phyloP scores from a whole-genome alignment of 2,797 vertebrate species.

The Pygocentrus nattereri region DNA sequence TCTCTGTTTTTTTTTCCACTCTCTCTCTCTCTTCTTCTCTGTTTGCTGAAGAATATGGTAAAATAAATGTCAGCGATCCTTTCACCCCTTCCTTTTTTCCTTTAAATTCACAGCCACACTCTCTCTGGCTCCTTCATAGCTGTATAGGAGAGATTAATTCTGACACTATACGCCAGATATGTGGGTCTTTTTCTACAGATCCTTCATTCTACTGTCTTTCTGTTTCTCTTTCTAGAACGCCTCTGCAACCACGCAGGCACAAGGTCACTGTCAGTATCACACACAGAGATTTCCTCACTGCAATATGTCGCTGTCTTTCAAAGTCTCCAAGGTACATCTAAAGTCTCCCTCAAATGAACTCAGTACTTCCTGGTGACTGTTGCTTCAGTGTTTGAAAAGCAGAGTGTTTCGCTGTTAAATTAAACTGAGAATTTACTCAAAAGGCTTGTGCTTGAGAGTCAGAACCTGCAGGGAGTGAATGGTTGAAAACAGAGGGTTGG shows the following conservation, averaged over 20 bases:
- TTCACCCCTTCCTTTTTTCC: background rate
- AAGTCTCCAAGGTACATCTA: background rate
- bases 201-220: background rate
- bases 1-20: background rate
- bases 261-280: background rate
- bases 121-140: constrained; percentile 14
- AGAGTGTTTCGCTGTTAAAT: constrained; percentile 7
- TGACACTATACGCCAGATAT: constrained; percentile 8
- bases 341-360: background rate
- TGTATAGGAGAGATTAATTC: constrained; percentile 2
- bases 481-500: constrained; percentile 33
- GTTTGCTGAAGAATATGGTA: constrained; percentile 47
- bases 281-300: constrained; percentile 3
- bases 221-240: background rate
- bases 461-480: background rate
- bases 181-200: constrained; percentile 2
- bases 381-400: background rate
- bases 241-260: background rate
- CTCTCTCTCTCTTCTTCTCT: background rate
- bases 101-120: constrained; percentile 27
- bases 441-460: constrained; percentile 5
- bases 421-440: constrained; percentile 9
- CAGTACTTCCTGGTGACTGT: background rate
- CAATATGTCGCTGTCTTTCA: background rate
- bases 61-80: constrained; percentile 55